Conservation (phyloP, 64 coral and sea anemone species). For the Anthopleura sola region DNA sequence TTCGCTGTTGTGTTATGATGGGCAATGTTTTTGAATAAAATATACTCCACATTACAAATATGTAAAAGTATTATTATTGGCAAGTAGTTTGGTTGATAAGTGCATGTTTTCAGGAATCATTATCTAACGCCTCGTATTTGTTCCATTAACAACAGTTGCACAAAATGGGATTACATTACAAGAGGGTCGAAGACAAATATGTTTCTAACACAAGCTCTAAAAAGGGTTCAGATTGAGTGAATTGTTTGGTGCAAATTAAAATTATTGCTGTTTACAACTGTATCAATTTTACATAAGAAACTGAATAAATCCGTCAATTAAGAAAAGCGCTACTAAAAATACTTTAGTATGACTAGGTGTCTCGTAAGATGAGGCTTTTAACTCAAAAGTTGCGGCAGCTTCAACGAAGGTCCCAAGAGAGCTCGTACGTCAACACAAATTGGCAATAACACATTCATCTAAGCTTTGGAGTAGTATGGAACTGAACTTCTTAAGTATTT, state of each 20-base stretch:
- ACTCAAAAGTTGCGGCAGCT: neutral
- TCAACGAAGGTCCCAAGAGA: neutral
- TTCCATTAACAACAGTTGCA: neutral
- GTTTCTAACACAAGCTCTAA: neutral
- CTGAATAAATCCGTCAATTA: too few species aligned
- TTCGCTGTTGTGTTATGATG: neutral
- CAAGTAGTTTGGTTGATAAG: neutral
- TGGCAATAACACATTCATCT: constrained; percentile 1
- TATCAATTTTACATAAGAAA: too few species aligned
- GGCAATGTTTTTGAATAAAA: constrained; percentile 1
- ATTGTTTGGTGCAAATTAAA: neutral
- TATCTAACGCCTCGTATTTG: neutral
- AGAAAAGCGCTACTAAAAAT: too few species aligned
- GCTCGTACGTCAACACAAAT: neutral
- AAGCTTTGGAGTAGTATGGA: neutral
- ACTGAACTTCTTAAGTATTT: neutral
- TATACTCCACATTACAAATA: neutral
- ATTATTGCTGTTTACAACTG: too few species aligned
- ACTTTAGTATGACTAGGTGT: too few species aligned
- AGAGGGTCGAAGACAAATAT: neutral
- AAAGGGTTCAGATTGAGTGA: neutral
- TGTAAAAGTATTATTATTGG: neutral
- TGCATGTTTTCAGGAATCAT: neutral
- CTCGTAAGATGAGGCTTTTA: neutral
- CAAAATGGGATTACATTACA: neutral